phyloP scores from a whole-genome alignment of 2,888 invertebrate genomes.

The Orthosia cruda region DNA sequence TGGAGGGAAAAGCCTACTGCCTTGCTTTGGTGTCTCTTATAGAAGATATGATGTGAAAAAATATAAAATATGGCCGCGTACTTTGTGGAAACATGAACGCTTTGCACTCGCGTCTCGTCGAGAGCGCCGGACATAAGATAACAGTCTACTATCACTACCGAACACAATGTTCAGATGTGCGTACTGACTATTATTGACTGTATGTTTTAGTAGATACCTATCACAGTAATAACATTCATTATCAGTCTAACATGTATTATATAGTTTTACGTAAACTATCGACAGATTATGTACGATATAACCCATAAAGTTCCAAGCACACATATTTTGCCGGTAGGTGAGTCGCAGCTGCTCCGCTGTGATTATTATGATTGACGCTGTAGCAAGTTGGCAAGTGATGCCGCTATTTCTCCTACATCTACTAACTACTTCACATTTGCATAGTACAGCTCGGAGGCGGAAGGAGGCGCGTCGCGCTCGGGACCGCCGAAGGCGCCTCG shows the following conservation, averaged over 20 bases:
- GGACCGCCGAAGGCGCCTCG: slow-evolving; percentile 64
- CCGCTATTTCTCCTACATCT: slow-evolving; percentile 82
- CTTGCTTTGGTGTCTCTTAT: slow-evolving; percentile 87
- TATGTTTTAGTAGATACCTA: slow-evolving; percentile 23
- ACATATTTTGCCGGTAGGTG: slow-evolving; percentile 67
- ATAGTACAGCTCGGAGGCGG: slow-evolving; percentile 79
- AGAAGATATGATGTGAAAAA: slow-evolving; percentile 85
- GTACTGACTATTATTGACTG: slow-evolving; percentile 21
- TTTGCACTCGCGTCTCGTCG: slow-evolving; percentile 59
- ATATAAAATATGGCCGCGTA: slow-evolving; percentile 81
- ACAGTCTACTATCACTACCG: slow-evolving; percentile 29
- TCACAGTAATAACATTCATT: slow-evolving; percentile 41
- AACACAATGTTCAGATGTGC: slow-evolving; percentile 20
- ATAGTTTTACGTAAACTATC: slow-evolving; percentile 28
- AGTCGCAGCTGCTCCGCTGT: slow-evolving; percentile 79
- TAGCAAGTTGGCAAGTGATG: slow-evolving; percentile 84
- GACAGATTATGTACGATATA: slow-evolving; percentile 43
- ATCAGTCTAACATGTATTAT: slow-evolving; percentile 41
- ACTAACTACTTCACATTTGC: slow-evolving; percentile 87
- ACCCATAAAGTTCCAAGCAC: slow-evolving; percentile 49
- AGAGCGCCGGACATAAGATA: slow-evolving; percentile 42
- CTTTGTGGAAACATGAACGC: slow-evolving; percentile 75
- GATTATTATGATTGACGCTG: slow-evolving; percentile 86
- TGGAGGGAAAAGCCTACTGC: slow-evolving; percentile 90
- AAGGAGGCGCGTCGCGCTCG: slow-evolving; percentile 73